Percentiles rank a stretch among this genome's conserved stretches.
Evolutionary conservation across 2,113 vertebrate genomes (phyloP).

Genomic region (Romanogobio albipinnatus): DNA sequence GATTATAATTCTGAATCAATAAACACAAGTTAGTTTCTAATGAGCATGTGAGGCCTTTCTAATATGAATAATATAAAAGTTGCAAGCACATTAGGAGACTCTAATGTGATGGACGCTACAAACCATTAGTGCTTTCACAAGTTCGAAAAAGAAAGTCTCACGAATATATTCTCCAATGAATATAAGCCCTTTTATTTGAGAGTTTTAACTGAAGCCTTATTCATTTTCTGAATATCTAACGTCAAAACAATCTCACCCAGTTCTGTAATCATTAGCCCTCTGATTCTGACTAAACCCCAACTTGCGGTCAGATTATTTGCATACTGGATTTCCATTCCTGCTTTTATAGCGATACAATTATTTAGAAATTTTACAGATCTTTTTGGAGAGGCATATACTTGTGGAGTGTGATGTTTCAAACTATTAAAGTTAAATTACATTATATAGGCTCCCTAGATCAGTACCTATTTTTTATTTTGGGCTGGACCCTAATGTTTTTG

Average conservation of each 20-base stretch:
- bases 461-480: neutral
- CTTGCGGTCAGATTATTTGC: neutral
- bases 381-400: neutral
- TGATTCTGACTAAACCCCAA: neutral
- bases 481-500: neutral
- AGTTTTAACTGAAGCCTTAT: no score
- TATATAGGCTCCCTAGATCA: neutral
- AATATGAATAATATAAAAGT: neutral
- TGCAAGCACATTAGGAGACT: neutral
- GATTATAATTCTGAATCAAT: slow-evolving; percentile 16
- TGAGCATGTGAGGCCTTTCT: neutral
- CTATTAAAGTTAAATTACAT: neutral
- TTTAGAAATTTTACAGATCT: no score
- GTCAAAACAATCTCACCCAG: neutral
- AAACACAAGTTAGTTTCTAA: neutral
- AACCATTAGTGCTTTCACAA: neutral
- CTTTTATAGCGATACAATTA: neutral
- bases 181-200: neutral
- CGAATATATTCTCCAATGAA: neutral
- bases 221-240: neutral
- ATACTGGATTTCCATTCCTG: neutral
- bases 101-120: neutral
- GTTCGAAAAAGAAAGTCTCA: no score
- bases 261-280: no score
- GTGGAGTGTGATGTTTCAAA: neutral